Evolutionary conservation across 2,888 invertebrate genomes (phyloP).

Genomic region (Drepanosiphum platanoidis): DNA sequence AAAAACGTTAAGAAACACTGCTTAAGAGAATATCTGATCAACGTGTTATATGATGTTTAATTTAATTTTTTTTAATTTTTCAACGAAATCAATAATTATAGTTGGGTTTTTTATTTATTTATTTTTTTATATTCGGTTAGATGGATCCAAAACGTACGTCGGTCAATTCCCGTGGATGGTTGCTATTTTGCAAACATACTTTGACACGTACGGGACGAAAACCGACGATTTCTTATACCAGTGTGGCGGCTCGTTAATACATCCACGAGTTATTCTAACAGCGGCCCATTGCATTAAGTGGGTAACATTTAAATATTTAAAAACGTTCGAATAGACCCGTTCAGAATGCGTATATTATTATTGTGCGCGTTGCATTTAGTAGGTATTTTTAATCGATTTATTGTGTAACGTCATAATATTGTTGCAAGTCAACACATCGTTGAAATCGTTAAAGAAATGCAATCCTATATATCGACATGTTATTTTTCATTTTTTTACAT

Average conservation of each 20-base stretch:
- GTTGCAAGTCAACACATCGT: too few relatives aligned
- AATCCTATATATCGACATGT: too few relatives aligned
- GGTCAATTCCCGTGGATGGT: slow-evolving; percentile 89
- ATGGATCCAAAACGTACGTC: slow-evolving; percentile 70
- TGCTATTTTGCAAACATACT: slow-evolving; percentile 74
- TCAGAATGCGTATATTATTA: too few relatives aligned
- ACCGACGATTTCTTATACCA: slow-evolving; percentile 72
- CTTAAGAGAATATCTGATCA: too few relatives aligned
- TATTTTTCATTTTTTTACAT: too few relatives aligned
- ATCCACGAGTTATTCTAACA: slow-evolving; percentile 79
- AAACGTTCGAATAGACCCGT: too few relatives aligned
- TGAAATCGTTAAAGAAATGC: too few relatives aligned
- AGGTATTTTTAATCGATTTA: too few relatives aligned
- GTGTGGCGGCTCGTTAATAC: slow-evolving; percentile 85
- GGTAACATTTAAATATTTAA: too few relatives aligned
- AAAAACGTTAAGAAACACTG: too few relatives aligned
- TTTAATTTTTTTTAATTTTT: not conserved
- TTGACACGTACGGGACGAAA: slow-evolving; percentile 67
- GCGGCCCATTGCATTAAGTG: slow-evolving; percentile 80
- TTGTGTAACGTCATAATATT: too few relatives aligned
- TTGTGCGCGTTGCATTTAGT: too few relatives aligned
- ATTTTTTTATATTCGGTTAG: slow-evolving; percentile 66
- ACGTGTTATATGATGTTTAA: not conserved
- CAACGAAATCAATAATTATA: not conserved
- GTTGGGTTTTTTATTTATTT: not conserved